Conservation (phyloP, 2,797 vertebrate genomes). For the Acanthis flammea region DNA sequence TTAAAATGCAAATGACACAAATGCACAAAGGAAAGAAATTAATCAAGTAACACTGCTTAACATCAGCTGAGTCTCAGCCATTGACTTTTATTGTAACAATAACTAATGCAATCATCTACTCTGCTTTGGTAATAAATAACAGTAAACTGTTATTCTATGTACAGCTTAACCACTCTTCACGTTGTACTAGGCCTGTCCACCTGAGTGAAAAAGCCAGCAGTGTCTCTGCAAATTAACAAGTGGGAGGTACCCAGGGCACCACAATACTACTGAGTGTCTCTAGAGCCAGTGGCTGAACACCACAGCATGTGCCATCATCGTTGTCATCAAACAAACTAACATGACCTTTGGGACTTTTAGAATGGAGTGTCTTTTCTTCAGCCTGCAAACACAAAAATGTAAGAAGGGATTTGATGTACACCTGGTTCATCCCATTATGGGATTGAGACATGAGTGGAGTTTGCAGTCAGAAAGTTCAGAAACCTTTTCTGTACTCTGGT, state of each 20-base stretch:
- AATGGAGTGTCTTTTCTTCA: not conserved
- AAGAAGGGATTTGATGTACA: not conserved
- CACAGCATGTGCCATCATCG: not conserved
- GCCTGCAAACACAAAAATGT: not conserved
- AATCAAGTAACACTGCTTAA: constrained; percentile 26
- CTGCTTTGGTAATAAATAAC: constrained; percentile 14
- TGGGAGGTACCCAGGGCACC: not conserved
- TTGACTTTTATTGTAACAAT: constrained; percentile 30
- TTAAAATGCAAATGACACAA: constrained; percentile 53
- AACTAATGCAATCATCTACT: constrained; percentile 27
- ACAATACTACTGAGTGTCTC: not conserved
- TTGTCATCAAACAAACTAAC: not conserved
- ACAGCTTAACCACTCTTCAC: not conserved
- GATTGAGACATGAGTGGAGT: not conserved
- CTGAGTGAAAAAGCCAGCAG: not conserved
- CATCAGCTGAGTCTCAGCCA: constrained; percentile 32
- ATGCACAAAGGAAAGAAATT: constrained; percentile 33
- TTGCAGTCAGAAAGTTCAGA: not conserved
- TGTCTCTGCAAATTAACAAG: not conserved
- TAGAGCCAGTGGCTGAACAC: not conserved
- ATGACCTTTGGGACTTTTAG: not conserved
- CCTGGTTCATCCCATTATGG: not conserved
- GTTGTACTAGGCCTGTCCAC: not conserved
- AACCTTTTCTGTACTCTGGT: not conserved
- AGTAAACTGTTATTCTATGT: not conserved